Percentiles rank a stretch among this genome's conserved stretches.
Evolutionary conservation across 2,113 vertebrate species (phyloP).

Genomic region (Psilopsiagon aymara): DNA sequence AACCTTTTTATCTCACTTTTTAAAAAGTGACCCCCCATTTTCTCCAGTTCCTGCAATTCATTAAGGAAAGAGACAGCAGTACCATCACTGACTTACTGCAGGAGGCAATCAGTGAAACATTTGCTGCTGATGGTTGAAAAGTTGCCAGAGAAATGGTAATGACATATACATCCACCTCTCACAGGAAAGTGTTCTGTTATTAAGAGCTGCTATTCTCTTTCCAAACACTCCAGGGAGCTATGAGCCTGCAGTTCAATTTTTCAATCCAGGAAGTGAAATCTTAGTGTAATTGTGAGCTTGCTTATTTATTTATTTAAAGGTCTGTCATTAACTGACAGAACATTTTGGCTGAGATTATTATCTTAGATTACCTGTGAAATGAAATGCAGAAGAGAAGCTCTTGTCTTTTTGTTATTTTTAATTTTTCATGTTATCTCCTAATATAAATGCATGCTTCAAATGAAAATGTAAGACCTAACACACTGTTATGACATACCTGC

Average conservation of each 20-base stretch:
- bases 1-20: neutral
- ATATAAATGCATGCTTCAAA: neutral
- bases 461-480: neutral
- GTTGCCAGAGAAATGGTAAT: conserved; percentile 33
- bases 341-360: neutral
- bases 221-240: conserved; percentile 70
- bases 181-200: conserved; percentile 25
- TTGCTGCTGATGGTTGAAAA: conserved; percentile 42
- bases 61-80: neutral
- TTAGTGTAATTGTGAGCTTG: neutral
- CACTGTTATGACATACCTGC: neutral
- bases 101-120: conserved; percentile 46
- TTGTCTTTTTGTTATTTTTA: neutral
- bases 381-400: neutral
- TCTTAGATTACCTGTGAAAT: neutral
- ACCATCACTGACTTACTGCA: neutral
- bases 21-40: neutral
- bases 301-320: neutral
- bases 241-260: conserved; percentile 42
- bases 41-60: neutral
- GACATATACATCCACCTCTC: neutral
- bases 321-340: neutral
- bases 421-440: neutral
- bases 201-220: conserved; percentile 63
- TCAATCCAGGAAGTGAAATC: conserved; percentile 36